Percentiles rank a stretch among this genome's conserved stretches.
These are phyloP conservation scores for Coelopa pilipes DNA, from an alignment of 2,888 invertebrate species.

Conservation along the genomic window DNA sequence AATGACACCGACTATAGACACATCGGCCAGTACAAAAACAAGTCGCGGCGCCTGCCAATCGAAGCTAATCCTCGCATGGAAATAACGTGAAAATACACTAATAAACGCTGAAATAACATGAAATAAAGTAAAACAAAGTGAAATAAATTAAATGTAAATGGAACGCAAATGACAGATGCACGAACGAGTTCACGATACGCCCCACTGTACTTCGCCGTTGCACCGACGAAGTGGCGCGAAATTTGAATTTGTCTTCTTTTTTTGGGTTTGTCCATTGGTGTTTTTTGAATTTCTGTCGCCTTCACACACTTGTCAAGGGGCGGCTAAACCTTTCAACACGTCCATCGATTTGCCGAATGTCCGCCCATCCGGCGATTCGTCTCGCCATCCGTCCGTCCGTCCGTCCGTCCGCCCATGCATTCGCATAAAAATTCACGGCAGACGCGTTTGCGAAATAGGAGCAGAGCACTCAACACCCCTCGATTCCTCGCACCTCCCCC, in stretches of 20 bases:
- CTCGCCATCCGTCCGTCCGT: too few relatives aligned
- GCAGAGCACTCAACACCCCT: too few relatives aligned
- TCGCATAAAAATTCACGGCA: too few relatives aligned
- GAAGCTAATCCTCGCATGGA: background rate
- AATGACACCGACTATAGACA: background rate
- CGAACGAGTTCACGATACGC: background rate
- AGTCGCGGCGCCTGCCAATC: background rate
- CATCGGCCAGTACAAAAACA: background rate
- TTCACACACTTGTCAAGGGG: background rate
- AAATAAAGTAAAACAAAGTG: background rate
- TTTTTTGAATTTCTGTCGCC: background rate
- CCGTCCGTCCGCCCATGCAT: background rate
- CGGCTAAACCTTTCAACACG: background rate
- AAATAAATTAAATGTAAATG: constrained; percentile 7
- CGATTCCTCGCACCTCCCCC: too few relatives aligned
- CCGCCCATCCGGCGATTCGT: background rate
- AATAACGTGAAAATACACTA: background rate
- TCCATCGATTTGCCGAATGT: too few relatives aligned
- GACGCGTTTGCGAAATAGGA: background rate
- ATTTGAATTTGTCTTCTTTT: too few relatives aligned
- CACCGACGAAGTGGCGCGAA: too few relatives aligned
- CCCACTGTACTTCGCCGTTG: too few relatives aligned
- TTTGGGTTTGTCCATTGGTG: too few relatives aligned
- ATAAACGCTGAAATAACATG: background rate
- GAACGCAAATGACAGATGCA: too few relatives aligned